A percentile compares a stretch with the other conserved stretches of the same genome.
Conservation (phyloP, 2,113 vertebrate genomes). For the Sclerurus mexicanus region DNA sequence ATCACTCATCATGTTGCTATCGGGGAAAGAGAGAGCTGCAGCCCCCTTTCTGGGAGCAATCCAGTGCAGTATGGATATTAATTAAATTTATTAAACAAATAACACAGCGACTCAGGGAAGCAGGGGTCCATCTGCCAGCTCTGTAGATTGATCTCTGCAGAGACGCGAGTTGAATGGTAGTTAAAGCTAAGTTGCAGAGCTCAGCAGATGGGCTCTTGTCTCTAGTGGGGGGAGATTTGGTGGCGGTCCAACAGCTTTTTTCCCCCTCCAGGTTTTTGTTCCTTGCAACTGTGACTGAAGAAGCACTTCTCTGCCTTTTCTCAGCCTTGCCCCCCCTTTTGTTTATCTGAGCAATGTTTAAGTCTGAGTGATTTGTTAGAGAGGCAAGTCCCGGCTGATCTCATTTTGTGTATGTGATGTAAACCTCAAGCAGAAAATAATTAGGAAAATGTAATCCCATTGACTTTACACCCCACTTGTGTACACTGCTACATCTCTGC, state of each 20-base stretch:
- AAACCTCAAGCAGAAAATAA: slow-evolving; percentile 83
- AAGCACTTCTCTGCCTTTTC: slow-evolving; percentile 79
- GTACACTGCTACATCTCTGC: slow-evolving; percentile 55
- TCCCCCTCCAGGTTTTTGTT: slow-evolving; percentile 84
- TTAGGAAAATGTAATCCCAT: slow-evolving; percentile 82
- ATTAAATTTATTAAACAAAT: slow-evolving; percentile 94
- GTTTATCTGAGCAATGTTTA: slow-evolving; percentile 83
- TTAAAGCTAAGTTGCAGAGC: slow-evolving; percentile 81
- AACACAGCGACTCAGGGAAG: slow-evolving; percentile 80
- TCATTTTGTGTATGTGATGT: slow-evolving; percentile 76
- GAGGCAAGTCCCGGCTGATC: slow-evolving; percentile 79
- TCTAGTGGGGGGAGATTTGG: slow-evolving; percentile 84
- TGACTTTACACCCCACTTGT: slow-evolving; percentile 79
- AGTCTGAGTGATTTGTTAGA: slow-evolving; percentile 81
- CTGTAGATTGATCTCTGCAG: slow-evolving; percentile 81
- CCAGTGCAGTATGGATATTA: slow-evolving; percentile 85
- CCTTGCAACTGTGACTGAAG: slow-evolving; percentile 79
- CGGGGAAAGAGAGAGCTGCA: slow-evolving; percentile 55
- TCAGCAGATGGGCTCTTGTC: slow-evolving; percentile 87
- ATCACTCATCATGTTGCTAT: slow-evolving; percentile 77
- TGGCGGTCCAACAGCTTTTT: slow-evolving; percentile 82
- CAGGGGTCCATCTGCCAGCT: slow-evolving; percentile 86
- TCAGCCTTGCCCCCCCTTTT: slow-evolving; percentile 74
- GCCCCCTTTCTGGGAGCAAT: slow-evolving; percentile 79
- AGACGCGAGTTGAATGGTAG: slow-evolving; percentile 81